phyloP scores from a whole-genome alignment of 2,113 vertebrate species.

The Holacanthus passer region DNA sequence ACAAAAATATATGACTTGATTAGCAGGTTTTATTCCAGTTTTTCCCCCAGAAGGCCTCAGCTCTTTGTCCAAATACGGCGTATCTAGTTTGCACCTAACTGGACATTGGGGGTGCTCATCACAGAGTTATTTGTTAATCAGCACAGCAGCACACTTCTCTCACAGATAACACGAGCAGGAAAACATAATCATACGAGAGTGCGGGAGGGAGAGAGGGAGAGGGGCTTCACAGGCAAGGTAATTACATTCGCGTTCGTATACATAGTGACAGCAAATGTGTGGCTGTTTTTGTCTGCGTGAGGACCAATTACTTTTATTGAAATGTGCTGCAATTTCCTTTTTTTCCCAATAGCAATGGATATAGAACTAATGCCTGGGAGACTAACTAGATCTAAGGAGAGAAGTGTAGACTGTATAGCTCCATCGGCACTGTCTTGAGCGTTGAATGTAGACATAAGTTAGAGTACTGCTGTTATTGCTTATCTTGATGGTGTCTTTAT shows the following conservation, averaged over 20 bases:
- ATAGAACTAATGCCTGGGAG: conserved; percentile 86
- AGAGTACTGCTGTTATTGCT: conserved; percentile 11
- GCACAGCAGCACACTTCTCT: conserved; percentile 75
- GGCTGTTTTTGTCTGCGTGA: conserved; percentile 87
- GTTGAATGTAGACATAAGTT: conserved; percentile 2
- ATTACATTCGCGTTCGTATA: conserved; percentile 87
- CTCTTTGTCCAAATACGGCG: conserved; percentile 45
- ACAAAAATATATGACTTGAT: conserved; percentile 53
- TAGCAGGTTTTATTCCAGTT: conserved; percentile 49
- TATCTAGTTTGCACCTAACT: conserved; percentile 57
- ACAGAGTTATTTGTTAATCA: conserved; percentile 76
- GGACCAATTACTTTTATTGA: conserved; percentile 90
- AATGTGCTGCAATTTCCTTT: conserved; percentile 88
- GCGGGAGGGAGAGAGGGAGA: conserved; percentile 71
- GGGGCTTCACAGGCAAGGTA: conserved; percentile 83
- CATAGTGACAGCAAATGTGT: conserved; percentile 74
- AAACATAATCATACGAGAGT: conserved; percentile 81
- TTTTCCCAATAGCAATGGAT: conserved; percentile 82
- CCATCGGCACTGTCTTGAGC: conserved; percentile 78
- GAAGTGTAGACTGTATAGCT: conserved; percentile 62
- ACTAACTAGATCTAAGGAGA: conserved; percentile 84
- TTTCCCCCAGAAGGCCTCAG: conserved; percentile 48
- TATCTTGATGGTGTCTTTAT: conserved; percentile 19
- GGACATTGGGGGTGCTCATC: conserved; percentile 68
- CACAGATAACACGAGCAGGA: conserved; percentile 84